Evolutionary conservation across 2,888 invertebrate genomes (phyloP), one percentile per base, ranked within the genome.

Genomic region (Chalcosyrphus nemorum): DNA sequence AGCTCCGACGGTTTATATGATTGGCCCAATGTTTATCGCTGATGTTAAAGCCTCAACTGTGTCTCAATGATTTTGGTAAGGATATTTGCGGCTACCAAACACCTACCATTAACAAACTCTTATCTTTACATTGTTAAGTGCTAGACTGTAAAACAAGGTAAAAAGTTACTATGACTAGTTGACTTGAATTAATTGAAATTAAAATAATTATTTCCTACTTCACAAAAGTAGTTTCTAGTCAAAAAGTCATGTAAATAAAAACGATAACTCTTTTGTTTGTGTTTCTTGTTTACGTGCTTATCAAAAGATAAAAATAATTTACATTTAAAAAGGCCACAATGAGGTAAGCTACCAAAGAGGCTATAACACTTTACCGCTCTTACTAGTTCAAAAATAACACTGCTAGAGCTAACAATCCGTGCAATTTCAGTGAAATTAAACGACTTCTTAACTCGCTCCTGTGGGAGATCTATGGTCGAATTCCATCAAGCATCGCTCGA

Each of bases 391-490:
- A 27, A 41, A 15, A 0, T 5, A 47, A 4, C 24, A 2, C 27
- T 29, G 1, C 38, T 13, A 35, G 38, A 4, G 45, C 45, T 50
- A 1, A 68, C 59, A 50, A 15, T 5, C 13, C 5, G 4, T 50
- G n/a, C 4, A 0, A 19, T 87, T 81, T 63, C 66, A 90, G 90
- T 81, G 82, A 88, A 29, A 87, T 88, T 4, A 90, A 90, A 84
- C 76, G 77, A 7, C 85, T 90, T 29, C 85, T 91, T 27, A 88
- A 88, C 68, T 87, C 88, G 63, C 76, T 91, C 56, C 87, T 91
- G 27, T 89, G 88, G 88, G 90, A 90, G 84, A 91, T 91, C 80
- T 91, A 91, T 71, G 90, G 90, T 65, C 47, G 11, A 9, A 43
- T 19, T 61, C 41, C 77, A 11, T 63, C 41, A 5, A 35, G 7